These are phyloP conservation scores for Congeria kusceri DNA, from an alignment of 2,888 invertebrate species.

Conservation along the genomic window DNA sequence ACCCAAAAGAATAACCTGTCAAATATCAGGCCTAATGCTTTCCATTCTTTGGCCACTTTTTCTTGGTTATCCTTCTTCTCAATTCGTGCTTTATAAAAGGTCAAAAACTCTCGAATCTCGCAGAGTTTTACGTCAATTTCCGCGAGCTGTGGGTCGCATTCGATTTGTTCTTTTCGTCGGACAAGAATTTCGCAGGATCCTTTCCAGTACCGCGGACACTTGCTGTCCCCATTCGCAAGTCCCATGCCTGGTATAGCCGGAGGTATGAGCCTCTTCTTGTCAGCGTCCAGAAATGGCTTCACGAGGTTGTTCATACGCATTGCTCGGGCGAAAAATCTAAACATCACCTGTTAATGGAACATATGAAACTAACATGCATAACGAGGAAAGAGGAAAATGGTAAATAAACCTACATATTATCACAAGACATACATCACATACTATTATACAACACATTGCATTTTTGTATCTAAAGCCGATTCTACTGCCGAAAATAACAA, in stretches of 20 bases:
- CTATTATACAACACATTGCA: too few species aligned
- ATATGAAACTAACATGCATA: too few species aligned
- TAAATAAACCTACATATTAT: too few species aligned
- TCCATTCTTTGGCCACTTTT: conserved; percentile 82
- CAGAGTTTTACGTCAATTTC: conserved; percentile 74
- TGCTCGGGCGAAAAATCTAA: conserved; percentile 78
- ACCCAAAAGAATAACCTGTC: conserved; percentile 84
- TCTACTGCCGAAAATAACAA: too few species aligned
- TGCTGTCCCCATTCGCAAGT: conserved; percentile 72
- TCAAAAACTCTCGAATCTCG: conserved; percentile 76
- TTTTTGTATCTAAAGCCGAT: too few species aligned
- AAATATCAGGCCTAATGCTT: conserved; percentile 82
- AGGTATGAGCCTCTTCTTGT: conserved; percentile 56
- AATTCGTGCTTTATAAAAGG: conserved; percentile 75
- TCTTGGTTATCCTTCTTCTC: conserved; percentile 81
- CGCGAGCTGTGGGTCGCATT: conserved; percentile 67
- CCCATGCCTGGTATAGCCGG: conserved; percentile 53
- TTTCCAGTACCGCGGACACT: conserved; percentile 68
- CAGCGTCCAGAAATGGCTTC: conserved; percentile 70
- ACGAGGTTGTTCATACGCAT: conserved; percentile 82
- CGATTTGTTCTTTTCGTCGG: conserved; percentile 58
- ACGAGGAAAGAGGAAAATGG: too few species aligned
- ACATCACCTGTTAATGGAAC: conserved; percentile 74
- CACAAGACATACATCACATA: too few species aligned
- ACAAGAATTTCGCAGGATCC: conserved; percentile 62